Base-by-base conservation (phyloP, 2,797 vertebrate genomes). In the Catostomus latipinnis region DNA sequence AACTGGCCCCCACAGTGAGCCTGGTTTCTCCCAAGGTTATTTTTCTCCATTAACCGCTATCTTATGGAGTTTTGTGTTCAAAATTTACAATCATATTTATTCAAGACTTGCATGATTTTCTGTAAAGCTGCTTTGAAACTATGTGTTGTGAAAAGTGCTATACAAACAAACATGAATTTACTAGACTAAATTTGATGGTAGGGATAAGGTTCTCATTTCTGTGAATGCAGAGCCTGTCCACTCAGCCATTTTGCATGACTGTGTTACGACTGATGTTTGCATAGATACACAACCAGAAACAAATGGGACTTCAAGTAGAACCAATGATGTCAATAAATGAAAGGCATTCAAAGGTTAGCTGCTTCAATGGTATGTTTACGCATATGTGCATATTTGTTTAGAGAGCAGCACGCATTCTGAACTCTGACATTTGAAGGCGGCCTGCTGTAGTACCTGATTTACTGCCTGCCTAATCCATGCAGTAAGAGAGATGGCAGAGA, bases 221-320 rank as follows among this genome's bases (percentile, higher is more conserved):
- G 34, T 3, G 34, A 34, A 34, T 34, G 34, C 72, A 86, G 74
- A 75, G 81, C 81, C 83, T 89, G 86, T 89, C 87, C 86, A 84
- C 82, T 88, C 83, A 83, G 88, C 86, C 77, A 84, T 87, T 90
- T 86, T 86, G 89, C 84, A 88, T 92, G 93, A 92, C 89, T 93
- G 91, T 92, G 86, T 92, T 92, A 87, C 91, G 86, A 90, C 89
- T 91, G 84, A 82, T 68, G 85, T 90, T 92, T 89, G 86, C 86
- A 88, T 89, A 89, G 91, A 91, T 89, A 90, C 87, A 34, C 84
- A 91, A 90, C 85, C 87, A 88, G 82, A 88, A 88, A 82, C 82
- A 87, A 89, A 88, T 69, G 65, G 78, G 34, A 34, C 82, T 54
- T 48, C 67, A 76, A 62, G 13, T 22, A 63, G 49, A 72, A 78